Percentiles rank a stretch among this genome's conserved stretches.
Evolutionary conservation across 2,888 invertebrate genomes (phyloP).

Genomic region (Tiliacea aurago): DNA sequence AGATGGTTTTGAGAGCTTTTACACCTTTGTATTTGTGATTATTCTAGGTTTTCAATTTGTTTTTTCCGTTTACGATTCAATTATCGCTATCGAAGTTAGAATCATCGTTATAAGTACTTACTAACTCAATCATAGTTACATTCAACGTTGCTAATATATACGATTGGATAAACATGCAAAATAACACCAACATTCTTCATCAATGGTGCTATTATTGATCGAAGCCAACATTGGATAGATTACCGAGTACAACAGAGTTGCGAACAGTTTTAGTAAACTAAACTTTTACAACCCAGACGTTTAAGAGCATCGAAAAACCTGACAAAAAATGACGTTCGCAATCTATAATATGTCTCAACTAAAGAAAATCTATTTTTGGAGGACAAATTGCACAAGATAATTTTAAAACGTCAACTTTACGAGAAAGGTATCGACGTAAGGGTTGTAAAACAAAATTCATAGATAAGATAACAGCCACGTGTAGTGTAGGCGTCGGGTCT

Average conservation of each 20-base stretch:
- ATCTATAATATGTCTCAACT: constrained; percentile 11
- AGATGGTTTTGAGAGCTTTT: constrained; percentile 18
- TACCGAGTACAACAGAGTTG: no score
- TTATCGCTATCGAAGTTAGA: neutral
- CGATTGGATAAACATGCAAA: neutral
- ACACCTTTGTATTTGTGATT: constrained; percentile 24
- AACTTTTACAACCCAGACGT: neutral
- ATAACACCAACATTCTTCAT: no score
- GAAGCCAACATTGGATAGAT: no score
- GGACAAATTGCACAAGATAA: constrained; percentile 43
- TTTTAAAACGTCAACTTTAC: constrained; percentile 63
- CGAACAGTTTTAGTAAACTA: neutral
- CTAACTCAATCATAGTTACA: neutral
- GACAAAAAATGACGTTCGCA: constrained; percentile 29
- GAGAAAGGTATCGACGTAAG: constrained; percentile 66
- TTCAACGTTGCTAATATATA: neutral
- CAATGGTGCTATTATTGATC: no score
- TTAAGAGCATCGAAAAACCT: neutral
- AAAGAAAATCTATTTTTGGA: constrained; percentile 42
- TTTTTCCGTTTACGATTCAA: neutral
- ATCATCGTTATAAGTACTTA: neutral
- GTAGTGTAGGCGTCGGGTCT: constrained; percentile 69
- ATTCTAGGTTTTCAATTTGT: neutral
- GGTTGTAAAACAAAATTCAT: constrained; percentile 73
- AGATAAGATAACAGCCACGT: constrained; percentile 81